Conservation (phyloP, 2,113 vertebrate species). For the Lophura nycthemera region DNA sequence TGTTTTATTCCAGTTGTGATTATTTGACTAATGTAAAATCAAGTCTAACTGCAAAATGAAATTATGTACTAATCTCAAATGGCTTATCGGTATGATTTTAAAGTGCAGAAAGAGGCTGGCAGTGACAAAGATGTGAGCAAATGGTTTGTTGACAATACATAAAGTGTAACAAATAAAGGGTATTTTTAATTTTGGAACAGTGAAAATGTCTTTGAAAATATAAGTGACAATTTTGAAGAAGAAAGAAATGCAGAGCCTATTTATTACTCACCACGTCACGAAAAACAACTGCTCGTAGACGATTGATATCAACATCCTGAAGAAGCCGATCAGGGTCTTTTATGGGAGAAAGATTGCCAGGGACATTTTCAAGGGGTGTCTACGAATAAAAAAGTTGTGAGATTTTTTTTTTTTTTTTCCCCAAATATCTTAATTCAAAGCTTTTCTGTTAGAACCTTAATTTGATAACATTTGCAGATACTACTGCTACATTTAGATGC, state of each 20-base stretch:
- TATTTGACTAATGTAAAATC: background rate
- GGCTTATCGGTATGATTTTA: background rate
- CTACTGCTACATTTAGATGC: background rate
- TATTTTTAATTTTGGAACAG: background rate
- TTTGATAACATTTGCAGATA: background rate
- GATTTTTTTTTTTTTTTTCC: background rate
- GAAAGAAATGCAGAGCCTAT: background rate
- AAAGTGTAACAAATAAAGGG: background rate
- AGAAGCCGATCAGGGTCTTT: conserved; percentile 94
- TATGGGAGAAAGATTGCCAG: conserved; percentile 91
- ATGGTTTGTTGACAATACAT: background rate
- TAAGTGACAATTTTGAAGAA: background rate
- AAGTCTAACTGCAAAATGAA: background rate
- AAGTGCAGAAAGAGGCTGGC: background rate
- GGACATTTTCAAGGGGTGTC: conserved; percentile 87
- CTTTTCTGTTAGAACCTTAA: background rate
- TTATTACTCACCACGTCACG: conserved; percentile 91
- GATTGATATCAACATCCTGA: conserved; percentile 97
- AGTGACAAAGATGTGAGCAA: background rate
- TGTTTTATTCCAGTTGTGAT: background rate
- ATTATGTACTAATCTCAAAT: background rate
- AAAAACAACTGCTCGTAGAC: conserved; percentile 94
- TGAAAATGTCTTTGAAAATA: background rate
- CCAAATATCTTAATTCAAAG: background rate
- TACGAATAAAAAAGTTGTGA: conserved; percentile 69